Percentiles rank a stretch among this genome's conserved stretches.
phyloP scores from a whole-genome alignment of 2,797 vertebrate genomes.

The Sciaenops ocellatus region DNA sequence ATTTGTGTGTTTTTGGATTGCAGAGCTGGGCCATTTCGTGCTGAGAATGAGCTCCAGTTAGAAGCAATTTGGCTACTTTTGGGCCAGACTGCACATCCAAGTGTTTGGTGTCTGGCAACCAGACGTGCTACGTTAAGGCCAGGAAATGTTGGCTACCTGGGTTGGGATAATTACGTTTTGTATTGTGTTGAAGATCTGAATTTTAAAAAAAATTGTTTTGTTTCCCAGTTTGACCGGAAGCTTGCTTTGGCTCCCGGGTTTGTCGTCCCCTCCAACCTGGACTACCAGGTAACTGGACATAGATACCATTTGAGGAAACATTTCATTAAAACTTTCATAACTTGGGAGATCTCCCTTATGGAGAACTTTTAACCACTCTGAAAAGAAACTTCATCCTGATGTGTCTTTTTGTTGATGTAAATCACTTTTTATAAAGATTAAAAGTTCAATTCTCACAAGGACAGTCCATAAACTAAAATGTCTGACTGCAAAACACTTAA shows the following conservation, averaged over 20 bases:
- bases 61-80: constrained; percentile 10
- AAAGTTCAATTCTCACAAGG: background rate
- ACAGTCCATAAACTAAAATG: background rate
- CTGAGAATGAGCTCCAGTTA: constrained; percentile 15
- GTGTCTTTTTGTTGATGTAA: background rate
- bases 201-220: background rate
- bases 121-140: background rate
- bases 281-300: constrained; percentile 80
- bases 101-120: constrained; percentile 26
- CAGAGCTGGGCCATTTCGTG: background rate
- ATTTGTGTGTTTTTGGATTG: constrained; percentile 9
- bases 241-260: constrained; percentile 84
- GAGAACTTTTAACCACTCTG: background rate
- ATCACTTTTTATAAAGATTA: background rate
- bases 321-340: background rate
- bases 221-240: constrained; percentile 85
- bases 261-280: constrained; percentile 85
- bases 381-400: background rate
- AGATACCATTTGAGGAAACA: background rate
- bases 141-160: background rate
- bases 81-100: background rate
- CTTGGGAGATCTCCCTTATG: background rate
- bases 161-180: background rate
- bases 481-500: background rate
- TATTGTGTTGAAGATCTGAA: background rate